Base-by-base conservation (phyloP, 2,797 vertebrate genomes). In the Pseudochromis fuscus region DNA sequence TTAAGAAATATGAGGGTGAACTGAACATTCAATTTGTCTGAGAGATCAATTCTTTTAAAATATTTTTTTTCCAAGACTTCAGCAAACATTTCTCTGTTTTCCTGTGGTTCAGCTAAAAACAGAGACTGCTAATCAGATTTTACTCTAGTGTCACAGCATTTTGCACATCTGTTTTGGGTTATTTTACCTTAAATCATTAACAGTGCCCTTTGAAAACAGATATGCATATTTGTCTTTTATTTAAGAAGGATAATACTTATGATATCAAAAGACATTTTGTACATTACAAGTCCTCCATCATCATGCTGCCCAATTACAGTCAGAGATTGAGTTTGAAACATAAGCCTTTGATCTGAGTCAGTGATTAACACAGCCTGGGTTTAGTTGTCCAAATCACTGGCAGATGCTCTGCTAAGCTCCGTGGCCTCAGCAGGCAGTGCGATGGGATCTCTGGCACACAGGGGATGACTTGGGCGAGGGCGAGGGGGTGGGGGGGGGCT, bases 331-430 rank as follows among this genome's bases (percentile, higher is more conserved):
- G 64, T 85, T 85, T 60, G 72, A 85, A 88, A 78, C 82, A 79
- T 74, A 85, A 86, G 86, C 85, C 83, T 91, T 91, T 90, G 88
- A 91, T 92, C 71, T 85, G 81, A 89, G 72, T 88, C 75, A 83
- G 82, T 89, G 89, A 93, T 92, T 90, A 90, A 89, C 79, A 83
- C 81, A 87, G 89, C 60, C 78, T 45, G 78, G 78, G 83, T 90
- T 90, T 90, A 90, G 84, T 85, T 87, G 86, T 85, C 87, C 75
- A 91, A 91, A 92, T 91, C 85, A 79, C 85, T 80, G 90, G 87
- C 90, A 91, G 90, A 92, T 91, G 89, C 87, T 89, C 77, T 13
- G 77, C 79, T 90, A 83, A 91, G 90, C 91, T 87, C 63, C 48
- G 40, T 44, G 81, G 81, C 81, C 89, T 85, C 83, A 79, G 81